These are phyloP conservation scores for Clarias gariepinus DNA, from an alignment of 2,113 vertebrate genomes.

Conservation along the genomic window DNA sequence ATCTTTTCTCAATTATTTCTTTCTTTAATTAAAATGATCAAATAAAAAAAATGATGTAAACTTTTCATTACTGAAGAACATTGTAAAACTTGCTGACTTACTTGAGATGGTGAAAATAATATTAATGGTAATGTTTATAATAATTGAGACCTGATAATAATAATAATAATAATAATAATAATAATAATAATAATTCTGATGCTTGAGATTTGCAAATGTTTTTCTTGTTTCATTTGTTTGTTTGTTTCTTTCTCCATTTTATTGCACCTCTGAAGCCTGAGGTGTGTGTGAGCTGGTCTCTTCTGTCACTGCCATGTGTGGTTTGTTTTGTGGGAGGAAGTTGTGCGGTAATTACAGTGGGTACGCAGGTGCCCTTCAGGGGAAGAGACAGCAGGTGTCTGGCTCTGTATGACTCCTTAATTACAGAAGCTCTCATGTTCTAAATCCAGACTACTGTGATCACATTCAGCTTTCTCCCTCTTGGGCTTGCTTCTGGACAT, in stretches of 20 bases:
- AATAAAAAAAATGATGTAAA: not conserved
- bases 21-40: not conserved
- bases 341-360: slow-evolving; percentile 27
- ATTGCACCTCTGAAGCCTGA: not conserved
- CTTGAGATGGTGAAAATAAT: not conserved
- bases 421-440: slow-evolving; percentile 25
- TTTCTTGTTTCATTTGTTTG: not conserved
- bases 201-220: not conserved
- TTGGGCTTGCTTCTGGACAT: not conserved
- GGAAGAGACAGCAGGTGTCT: slow-evolving; percentile 44
- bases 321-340: slow-evolving; percentile 15
- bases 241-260: not conserved
- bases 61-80: not conserved
- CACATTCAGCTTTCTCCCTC: not conserved
- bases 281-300: slow-evolving; percentile 15
- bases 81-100: not conserved
- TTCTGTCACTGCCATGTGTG: not conserved
- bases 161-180: not conserved
- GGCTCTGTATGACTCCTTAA: slow-evolving; percentile 28
- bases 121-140: too few relatives aligned
- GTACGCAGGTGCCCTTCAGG: slow-evolving; percentile 27
- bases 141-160: too few relatives aligned
- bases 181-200: not conserved
- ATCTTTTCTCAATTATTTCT: not conserved
- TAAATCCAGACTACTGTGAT: slow-evolving; percentile 4